Evolutionary conservation across 2,113 vertebrate species (phyloP).

Genomic region (Cacatua alba): DNA sequence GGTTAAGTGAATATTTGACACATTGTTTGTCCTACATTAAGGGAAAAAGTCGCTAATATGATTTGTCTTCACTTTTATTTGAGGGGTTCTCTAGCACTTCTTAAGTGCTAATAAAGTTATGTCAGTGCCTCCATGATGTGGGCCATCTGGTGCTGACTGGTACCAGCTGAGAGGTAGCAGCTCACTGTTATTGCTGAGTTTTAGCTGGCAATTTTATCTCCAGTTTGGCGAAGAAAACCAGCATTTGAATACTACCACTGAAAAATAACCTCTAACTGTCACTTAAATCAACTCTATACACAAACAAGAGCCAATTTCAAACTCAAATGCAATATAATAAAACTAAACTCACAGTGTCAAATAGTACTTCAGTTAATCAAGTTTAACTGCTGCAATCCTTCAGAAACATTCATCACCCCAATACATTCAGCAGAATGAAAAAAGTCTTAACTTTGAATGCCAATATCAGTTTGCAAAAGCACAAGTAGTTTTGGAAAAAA

Average conservation of each 20-base stretch:
- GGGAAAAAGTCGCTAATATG: neutral
- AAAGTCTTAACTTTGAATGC: neutral
- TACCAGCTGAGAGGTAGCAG: neutral
- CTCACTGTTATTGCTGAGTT: neutral
- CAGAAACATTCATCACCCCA: constrained; percentile 21
- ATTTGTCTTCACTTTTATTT: neutral
- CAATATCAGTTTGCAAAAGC: neutral
- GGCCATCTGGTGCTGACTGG: neutral
- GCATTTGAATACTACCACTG: neutral
- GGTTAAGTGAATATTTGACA: neutral
- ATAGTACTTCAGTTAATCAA: neutral
- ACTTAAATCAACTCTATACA: neutral
- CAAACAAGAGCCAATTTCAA: constrained; percentile 1
- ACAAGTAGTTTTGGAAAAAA: neutral
- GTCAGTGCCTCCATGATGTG: neutral
- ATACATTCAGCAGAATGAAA: neutral
- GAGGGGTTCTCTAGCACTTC: neutral
- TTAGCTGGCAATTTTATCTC: neutral
- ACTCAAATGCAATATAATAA: neutral
- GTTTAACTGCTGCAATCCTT: neutral
- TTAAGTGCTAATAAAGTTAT: neutral
- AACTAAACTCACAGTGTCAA: neutral
- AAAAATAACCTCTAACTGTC: constrained; percentile 14
- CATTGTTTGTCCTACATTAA: neutral
- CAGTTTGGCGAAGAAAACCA: neutral